These are phyloP conservation scores for Lophotis ruficrista DNA, from an alignment of 2,113 vertebrate species.

Conservation along the genomic window DNA sequence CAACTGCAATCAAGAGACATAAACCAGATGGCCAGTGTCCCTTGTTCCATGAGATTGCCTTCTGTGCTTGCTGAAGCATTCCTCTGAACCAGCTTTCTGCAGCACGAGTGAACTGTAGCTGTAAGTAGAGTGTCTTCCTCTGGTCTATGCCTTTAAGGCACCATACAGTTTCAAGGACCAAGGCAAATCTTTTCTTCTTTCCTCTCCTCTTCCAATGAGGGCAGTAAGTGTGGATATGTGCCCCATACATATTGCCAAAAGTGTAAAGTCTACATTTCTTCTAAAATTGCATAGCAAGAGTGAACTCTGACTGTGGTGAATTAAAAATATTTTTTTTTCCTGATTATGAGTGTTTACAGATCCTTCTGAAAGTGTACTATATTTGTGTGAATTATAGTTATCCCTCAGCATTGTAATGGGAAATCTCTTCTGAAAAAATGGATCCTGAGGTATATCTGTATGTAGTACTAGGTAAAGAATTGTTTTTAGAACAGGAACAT, in stretches of 20 bases:
- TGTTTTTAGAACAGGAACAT: background rate
- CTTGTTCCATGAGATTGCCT: background rate
- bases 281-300: background rate
- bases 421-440: background rate
- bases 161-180: background rate
- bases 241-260: background rate
- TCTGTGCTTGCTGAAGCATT: background rate
- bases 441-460: background rate
- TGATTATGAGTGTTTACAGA: background rate
- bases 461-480: background rate
- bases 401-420: background rate
- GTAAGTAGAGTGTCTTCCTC: background rate
- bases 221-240: background rate
- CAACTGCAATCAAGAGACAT: background rate
- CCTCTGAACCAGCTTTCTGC: background rate
- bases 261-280: background rate
- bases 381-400: background rate
- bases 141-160: background rate
- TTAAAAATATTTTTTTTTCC: background rate
- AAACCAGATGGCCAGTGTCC: background rate
- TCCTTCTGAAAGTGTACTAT: background rate
- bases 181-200: background rate
- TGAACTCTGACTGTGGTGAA: background rate
- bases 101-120: background rate
- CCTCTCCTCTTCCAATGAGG: background rate